Conservation (phyloP, 1,140 invertebrate genomes). For the Brachionus calyciflorus region DNA sequence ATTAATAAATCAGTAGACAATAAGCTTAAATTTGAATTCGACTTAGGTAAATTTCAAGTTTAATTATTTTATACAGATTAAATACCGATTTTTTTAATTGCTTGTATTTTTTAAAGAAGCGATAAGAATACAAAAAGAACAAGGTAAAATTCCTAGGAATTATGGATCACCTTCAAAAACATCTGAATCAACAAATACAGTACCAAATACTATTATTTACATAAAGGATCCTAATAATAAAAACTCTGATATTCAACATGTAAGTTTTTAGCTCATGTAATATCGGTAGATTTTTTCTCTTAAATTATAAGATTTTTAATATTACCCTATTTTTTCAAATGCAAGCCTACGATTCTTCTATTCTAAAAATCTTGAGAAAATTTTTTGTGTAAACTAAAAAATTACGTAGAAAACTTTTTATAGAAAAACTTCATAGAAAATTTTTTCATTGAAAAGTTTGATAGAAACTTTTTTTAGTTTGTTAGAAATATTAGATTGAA, state of each 20-base stretch:
- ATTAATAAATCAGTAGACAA: slow-evolving; percentile 8
- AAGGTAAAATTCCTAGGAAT: background rate
- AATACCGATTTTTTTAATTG: background rate
- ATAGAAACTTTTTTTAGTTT: too few species aligned
- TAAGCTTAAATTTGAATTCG: slow-evolving; percentile 38
- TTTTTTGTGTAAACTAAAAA: too few species aligned
- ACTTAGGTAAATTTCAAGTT: background rate
- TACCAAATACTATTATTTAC: slow-evolving; percentile 10
- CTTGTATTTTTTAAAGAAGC: background rate
- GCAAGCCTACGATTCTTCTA: too few species aligned
- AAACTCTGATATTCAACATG: slow-evolving; percentile 30
- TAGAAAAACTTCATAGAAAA: too few species aligned
- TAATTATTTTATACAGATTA: background rate
- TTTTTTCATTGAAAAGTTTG: too few species aligned
- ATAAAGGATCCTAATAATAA: slow-evolving; percentile 41
- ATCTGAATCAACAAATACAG: background rate
- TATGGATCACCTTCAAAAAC: background rate
- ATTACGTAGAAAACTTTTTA: too few species aligned
- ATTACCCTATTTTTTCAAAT: too few species aligned
- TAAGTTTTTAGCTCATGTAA: too few species aligned
- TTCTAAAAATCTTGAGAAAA: too few species aligned
- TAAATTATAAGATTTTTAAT: too few species aligned
- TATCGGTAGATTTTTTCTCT: too few species aligned
- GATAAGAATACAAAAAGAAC: background rate
- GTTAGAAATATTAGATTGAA: too few species aligned